Base-by-base conservation (phyloP, 2,113 vertebrate species). In the Datnioides undecimradiatus region DNA sequence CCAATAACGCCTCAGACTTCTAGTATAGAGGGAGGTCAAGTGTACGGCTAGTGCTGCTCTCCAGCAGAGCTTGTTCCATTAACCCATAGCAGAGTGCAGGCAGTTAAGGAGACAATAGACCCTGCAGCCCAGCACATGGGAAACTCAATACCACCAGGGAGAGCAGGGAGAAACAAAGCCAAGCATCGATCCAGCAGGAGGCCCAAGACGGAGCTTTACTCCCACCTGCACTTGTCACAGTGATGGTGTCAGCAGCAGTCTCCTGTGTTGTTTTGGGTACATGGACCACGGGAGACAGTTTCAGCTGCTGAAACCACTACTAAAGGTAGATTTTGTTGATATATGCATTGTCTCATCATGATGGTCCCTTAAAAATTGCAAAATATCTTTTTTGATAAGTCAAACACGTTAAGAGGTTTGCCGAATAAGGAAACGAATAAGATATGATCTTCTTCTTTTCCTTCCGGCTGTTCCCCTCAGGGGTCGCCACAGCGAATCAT, bases 61-160 rank as follows among this genome's bases (percentile, higher is more conserved):
- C 51, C 66, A 70, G 49, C 51, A 64, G 77, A 82, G 75, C 62
- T 75, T 64, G 67, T 87, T 84, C 87, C 77, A 92, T 91, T 87
- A 88, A 87, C 86, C 80, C 40, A 23, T 51, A 48, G 81, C 73
- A 57, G 67, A 87, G 80, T 34, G 46, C 54, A 68, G 52, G 41
- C 64, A 73, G 80, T 81, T 79, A 68, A 60, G 40, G 54, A 90
- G 71, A 92, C 87, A 92, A 90, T 80, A 62, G 73, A 69, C 7
- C 38, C 54, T 45, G 43, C 69, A 71, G 76, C 73, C 79, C 34
- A 41, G 55, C 72, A 45, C 81, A 67, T 48, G 41, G 66, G 73
- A 75, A 80, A 70, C 74, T 87, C 77, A 14, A 85, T 87, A 87
- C 67, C 69, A 78, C 60, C 46, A 14, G 40, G 27, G 57, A 67